A percentile compares a stretch with the other conserved stretches of the same genome.
These are phyloP conservation scores for Mamestra configurata DNA, from an alignment of 1,140 invertebrate species.

Conservation along the genomic window DNA sequence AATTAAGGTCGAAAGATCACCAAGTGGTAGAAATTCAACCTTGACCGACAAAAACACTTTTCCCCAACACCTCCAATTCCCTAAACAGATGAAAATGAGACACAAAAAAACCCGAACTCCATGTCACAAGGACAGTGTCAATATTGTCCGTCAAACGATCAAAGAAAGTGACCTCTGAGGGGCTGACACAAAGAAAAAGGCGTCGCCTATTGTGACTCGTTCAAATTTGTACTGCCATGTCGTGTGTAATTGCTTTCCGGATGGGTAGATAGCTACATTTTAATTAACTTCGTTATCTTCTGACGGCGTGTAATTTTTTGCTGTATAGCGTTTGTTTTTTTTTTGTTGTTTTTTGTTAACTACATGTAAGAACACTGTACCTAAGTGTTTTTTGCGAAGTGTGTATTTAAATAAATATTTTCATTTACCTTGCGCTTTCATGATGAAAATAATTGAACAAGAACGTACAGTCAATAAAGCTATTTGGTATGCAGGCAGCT, in stretches of 20 bases:
- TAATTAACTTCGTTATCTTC: slow-evolving; percentile 27
- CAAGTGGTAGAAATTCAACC: no score
- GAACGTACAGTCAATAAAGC: no score
- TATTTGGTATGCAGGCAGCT: no score
- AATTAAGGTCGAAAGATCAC: no score
- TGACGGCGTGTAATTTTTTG: not conserved
- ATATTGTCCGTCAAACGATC: slow-evolving; percentile 20
- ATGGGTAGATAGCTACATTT: slow-evolving; percentile 12
- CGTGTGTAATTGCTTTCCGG: slow-evolving; percentile 46
- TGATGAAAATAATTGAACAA: no score
- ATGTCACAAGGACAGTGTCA: slow-evolving; percentile 9
- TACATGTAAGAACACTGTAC: no score
- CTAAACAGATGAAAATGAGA: not conserved
- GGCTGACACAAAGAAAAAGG: slow-evolving; percentile 17
- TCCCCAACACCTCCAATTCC: not conserved
- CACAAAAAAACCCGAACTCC: not conserved
- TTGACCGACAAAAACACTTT: not conserved
- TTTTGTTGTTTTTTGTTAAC: not conserved
- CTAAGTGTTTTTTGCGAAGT: no score
- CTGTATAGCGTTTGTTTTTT: not conserved
- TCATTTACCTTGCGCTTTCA: no score
- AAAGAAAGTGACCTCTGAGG: slow-evolving; percentile 27
- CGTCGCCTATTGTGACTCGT: slow-evolving; percentile 16
- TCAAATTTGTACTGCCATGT: slow-evolving; percentile 38
- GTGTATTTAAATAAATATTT: no score